A percentile compares a stretch with the other conserved stretches of the same genome.
phyloP scores from a whole-genome alignment of 2,888 invertebrate genomes.

The Metalampra italica region DNA sequence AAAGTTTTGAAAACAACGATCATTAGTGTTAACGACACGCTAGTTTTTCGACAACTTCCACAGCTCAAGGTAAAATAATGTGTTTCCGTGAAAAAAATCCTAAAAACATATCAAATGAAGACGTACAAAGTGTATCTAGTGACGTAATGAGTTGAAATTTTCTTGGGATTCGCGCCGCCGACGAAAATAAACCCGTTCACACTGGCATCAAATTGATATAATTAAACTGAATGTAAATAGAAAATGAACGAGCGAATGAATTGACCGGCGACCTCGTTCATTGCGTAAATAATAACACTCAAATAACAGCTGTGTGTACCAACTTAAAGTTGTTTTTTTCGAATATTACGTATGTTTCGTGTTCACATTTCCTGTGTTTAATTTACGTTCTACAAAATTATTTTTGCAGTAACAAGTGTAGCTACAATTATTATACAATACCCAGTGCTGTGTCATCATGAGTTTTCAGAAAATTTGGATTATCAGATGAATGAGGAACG shows the following conservation, averaged over 20 bases:
- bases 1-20: too few relatives aligned
- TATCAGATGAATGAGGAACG: background rate
- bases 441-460: background rate
- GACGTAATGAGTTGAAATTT: conserved; percentile 15
- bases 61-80: background rate
- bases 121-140: background rate
- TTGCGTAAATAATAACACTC: background rate
- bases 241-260: conserved; percentile 23
- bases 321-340: conserved; percentile 6
- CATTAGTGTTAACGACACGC: too few relatives aligned
- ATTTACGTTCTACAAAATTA: too few relatives aligned
- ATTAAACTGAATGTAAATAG: conserved; percentile 34
- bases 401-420: too few relatives aligned
- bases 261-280: background rate
- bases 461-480: background rate
- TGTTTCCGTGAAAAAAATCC: background rate
- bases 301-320: conserved; percentile 18
- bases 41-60: too few relatives aligned
- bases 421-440: too few relatives aligned
- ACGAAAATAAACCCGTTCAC: conserved; percentile 25
- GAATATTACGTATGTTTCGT: background rate
- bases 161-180: conserved; percentile 17
- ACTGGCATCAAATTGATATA: conserved; percentile 36
- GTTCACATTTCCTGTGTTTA: background rate
- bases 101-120: background rate